Evolutionary conservation across 2,888 invertebrate species (phyloP).

Genomic region (Acleris cristana): DNA sequence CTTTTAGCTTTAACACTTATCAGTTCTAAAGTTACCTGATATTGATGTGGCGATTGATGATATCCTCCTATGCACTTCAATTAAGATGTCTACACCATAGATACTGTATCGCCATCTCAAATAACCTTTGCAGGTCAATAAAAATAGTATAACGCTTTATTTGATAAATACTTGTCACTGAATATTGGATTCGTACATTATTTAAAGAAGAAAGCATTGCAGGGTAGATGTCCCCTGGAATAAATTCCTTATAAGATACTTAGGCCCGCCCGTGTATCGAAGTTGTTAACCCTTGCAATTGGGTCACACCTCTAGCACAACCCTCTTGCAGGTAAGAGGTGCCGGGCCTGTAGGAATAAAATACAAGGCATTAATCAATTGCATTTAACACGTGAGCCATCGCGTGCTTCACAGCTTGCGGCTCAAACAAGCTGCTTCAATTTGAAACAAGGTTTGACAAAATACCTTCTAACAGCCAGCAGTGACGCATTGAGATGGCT

Average conservation of each 20-base stretch:
- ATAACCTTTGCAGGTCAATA: slow-evolving; percentile 62
- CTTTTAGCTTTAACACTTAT: background rate
- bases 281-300: slow-evolving; percentile 84
- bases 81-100: slow-evolving; percentile 19
- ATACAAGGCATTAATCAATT: slow-evolving; percentile 82
- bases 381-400: slow-evolving; percentile 77
- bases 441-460: slow-evolving; percentile 43
- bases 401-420: slow-evolving; percentile 77
- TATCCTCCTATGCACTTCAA: slow-evolving; percentile 33
- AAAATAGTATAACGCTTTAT: slow-evolving; percentile 25
- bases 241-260: slow-evolving; percentile 81
- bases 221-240: slow-evolving; percentile 71
- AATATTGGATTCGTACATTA: slow-evolving; percentile 59
- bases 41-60: slow-evolving; percentile 28
- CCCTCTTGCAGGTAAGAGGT: slow-evolving; percentile 85
- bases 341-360: slow-evolving; percentile 85
- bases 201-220: slow-evolving; percentile 61
- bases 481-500: slow-evolving; percentile 79
- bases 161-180: slow-evolving; percentile 51
- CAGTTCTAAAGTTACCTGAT: slow-evolving; percentile 29
- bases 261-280: slow-evolving; percentile 84
- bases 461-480: slow-evolving; percentile 69
- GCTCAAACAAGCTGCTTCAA: slow-evolving; percentile 64
- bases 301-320: slow-evolving; percentile 84
- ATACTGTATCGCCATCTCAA: slow-evolving; percentile 39